Evolutionary conservation across 2,113 vertebrate species (phyloP), one percentile per base, ranked within the genome.

Genomic region (Pao palembangensis): DNA sequence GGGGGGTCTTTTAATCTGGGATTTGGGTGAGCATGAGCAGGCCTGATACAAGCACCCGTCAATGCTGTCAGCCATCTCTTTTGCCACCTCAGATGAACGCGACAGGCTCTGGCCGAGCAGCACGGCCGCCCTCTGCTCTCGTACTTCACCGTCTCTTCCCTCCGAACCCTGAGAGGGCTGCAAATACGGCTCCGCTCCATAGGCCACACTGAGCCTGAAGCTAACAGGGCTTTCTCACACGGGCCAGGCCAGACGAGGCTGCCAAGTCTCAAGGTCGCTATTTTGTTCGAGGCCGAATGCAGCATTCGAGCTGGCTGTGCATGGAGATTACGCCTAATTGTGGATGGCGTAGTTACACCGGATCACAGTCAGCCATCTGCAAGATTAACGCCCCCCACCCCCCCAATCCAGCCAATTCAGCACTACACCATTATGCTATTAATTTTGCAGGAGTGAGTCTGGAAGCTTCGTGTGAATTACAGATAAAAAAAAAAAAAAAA

Each of bases 1-100:
- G 14, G 64, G 79, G 71, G 75, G 63, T 43, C 55, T 64, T 80
- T 88, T 92, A 92, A 92, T 92, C 90, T 90, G 83, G 90, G 91
- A 92, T 91, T 92, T 91, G 85, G 87, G 82, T 67, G 75, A 80
- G 83, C 23, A 61, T 82, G 81, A 81, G 86, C 71, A 61, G 85
- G 81, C 83, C 90, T 58, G 84, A 81, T 60, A 90, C 81, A 68
- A 80, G 69, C 69, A 74, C 71, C 75, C 57, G 49, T 61, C 67
- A 43, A 70, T 61, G 73, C 78, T 89, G 91, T 88, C 85, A 81
- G 87, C 78, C 73, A 64, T 1, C 51, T 52, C 51, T n/a, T 49
- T 57, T 54, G 58, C 57, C 51, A 66, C 77, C 68, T 50, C 64
- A 47, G 68, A 67, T 12, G 1, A 56, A 75, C 60, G 61, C 53